A percentile compares a stretch with the other conserved stretches of the same genome.
phyloP scores from a whole-genome alignment of 2,888 invertebrate species.

The Himalopsyche tibetana region DNA sequence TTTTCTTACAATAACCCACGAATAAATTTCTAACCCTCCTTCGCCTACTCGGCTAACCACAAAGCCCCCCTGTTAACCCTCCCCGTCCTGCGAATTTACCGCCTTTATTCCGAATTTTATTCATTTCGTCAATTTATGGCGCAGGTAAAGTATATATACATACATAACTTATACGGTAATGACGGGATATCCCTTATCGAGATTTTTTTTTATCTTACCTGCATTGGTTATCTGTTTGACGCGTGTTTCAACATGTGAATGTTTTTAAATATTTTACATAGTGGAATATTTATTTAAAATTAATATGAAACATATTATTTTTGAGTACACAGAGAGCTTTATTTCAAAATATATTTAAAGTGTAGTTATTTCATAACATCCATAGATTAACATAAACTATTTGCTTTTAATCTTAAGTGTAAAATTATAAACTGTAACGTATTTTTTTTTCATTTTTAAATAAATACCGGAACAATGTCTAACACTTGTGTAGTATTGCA shows the following conservation, averaged over 20 bases:
- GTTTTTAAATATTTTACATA: neutral
- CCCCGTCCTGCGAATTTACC: neutral
- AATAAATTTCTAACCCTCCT: constrained; percentile 9
- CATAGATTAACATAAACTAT: too few relatives aligned
- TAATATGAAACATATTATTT: too few relatives aligned
- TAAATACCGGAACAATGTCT: too few relatives aligned
- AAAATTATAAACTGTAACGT: too few relatives aligned
- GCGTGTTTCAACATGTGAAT: neutral
- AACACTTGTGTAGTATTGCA: too few relatives aligned
- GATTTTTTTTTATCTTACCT: neutral
- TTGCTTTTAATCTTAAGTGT: too few relatives aligned
- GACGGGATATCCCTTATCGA: neutral
- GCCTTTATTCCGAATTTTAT: constrained; percentile 51
- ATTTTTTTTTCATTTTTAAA: too few relatives aligned
- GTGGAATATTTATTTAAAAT: neutral
- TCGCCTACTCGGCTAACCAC: neutral
- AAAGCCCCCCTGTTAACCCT: neutral
- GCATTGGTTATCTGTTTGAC: neutral
- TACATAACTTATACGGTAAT: neutral
- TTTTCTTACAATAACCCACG: constrained; percentile 43
- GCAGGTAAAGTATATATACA: constrained; percentile 51
- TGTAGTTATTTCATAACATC: too few relatives aligned
- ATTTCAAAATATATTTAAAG: too few relatives aligned
- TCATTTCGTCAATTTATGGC: constrained; percentile 58
- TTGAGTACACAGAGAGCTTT: too few relatives aligned